Evolutionary conservation across 2,113 vertebrate species (phyloP), one percentile per base, ranked within the genome.

Genomic region (Terrapene triunguis): DNA sequence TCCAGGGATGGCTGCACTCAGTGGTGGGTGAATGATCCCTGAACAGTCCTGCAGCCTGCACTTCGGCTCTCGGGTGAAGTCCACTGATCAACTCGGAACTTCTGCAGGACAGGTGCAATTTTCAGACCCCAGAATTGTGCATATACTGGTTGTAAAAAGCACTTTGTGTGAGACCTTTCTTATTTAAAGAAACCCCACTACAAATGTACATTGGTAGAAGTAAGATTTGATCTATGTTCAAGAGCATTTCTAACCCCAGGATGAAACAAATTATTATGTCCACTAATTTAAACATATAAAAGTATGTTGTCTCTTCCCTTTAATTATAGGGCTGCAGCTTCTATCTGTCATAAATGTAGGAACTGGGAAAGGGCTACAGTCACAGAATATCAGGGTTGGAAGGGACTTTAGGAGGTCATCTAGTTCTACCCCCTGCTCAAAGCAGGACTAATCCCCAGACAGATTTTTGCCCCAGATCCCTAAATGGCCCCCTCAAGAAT

Each of bases 51-150:
- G 1, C 5, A 42, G 27, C 91, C 83, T 82, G 69, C 14, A n/a
- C 22, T 84, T 86, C 12, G 69, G 21, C 54, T 78, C 27, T 1
- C 12, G 38, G 22, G 38, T 25, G 38, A 76, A n/a, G 35, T 13
- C 81, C 85, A 94, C 81, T 74, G 1, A 57, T 95, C 17, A 54
- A 1, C 87, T 94, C 57, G 92, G 78, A 80, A 57, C 47, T 85
- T 25, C 21, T 81, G 80, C 83, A 47, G 27, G 14, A 5, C 2
- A 85, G 38, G 16, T 35, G 8, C 22, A 44, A 81, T 11, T 72
- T 48, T 17, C 47, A 9, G 7, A 42, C 5, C 35, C 12, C 17
- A 29, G n/a, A 82, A 54, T 32, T 42, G 38, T 1, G 3, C 24
- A 12, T 80, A 19, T 0, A 0, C 5, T 5, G 69, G 6, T 19